phyloP scores from a whole-genome alignment of 2,888 invertebrate species.

The Leistus spinibarbis region DNA sequence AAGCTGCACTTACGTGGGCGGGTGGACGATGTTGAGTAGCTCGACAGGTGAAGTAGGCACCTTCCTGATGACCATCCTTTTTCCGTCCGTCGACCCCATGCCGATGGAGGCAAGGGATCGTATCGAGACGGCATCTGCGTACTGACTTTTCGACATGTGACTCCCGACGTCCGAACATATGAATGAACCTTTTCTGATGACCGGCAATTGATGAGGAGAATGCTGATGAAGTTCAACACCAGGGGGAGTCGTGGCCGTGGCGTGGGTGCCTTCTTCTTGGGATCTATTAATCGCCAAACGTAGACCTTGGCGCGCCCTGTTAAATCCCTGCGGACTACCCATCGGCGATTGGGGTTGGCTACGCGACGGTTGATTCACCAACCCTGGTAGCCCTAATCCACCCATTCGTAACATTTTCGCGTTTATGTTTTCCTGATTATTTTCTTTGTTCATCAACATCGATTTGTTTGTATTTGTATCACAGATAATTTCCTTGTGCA shows the following conservation, averaged over 20 bases:
- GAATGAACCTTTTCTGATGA: constrained; percentile 56
- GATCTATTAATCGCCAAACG: background rate
- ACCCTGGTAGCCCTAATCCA: constrained; percentile 18
- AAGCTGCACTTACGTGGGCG: constrained; percentile 73
- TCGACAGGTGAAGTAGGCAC: constrained; percentile 87
- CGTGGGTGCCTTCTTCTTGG: constrained; percentile 34
- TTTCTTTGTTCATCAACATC: background rate
- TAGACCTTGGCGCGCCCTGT: background rate
- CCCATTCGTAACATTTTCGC: constrained; percentile 20
- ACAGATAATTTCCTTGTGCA: constrained; percentile 20
- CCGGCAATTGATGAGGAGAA: constrained; percentile 47
- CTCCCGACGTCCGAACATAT: constrained; percentile 69
- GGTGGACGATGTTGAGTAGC: constrained; percentile 83
- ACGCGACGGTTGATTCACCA: constrained; percentile 3
- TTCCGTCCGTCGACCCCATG: constrained; percentile 87
- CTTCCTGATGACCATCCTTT: constrained; percentile 81
- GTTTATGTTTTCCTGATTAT: constrained; percentile 8
- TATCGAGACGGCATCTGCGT: constrained; percentile 73
- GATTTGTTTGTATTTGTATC: constrained; percentile 17
- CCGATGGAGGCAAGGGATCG: constrained; percentile 83
- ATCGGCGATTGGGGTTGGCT: background rate
- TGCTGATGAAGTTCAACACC: constrained; percentile 47
- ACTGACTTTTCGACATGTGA: constrained; percentile 56
- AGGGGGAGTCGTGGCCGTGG: constrained; percentile 3
- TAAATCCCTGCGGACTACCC: background rate